phyloP scores from a whole-genome alignment of 2,888 invertebrate species.

The Trilocha varians region DNA sequence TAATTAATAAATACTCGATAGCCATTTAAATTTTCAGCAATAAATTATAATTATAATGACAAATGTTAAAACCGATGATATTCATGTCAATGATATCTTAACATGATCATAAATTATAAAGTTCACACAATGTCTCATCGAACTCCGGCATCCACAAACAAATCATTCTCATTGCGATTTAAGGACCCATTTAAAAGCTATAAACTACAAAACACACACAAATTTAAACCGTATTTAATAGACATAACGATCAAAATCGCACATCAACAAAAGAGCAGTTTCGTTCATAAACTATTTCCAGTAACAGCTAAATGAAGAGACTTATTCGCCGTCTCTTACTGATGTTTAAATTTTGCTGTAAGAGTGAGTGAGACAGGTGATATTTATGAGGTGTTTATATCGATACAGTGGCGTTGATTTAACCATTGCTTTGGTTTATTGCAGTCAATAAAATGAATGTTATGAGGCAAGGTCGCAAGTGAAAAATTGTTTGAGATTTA shows the following conservation, averaged over 20 bases:
- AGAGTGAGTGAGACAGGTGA: conserved; percentile 35
- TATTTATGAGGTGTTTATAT: conserved; percentile 69
- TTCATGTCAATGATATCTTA: conserved; percentile 28
- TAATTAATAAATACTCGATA: too few species aligned
- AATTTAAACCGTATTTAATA: conserved; percentile 20
- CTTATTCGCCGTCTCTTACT: conserved; percentile 32
- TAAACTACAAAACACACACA: conserved; percentile 35
- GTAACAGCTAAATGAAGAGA: conserved; percentile 59
- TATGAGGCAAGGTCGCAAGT: conserved; percentile 71
- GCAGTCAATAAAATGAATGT: conserved; percentile 72
- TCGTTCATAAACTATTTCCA: conserved; percentile 68
- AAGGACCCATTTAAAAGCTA: conserved; percentile 70
- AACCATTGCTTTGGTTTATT: conserved; percentile 72
- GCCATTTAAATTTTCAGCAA: too few species aligned
- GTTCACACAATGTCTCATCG: conserved; percentile 44
- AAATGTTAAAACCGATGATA: conserved; percentile 24
- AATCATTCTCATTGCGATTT: conserved; percentile 69
- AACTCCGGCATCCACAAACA: conserved; percentile 59
- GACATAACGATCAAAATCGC: conserved; percentile 30
- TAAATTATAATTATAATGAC: conserved; percentile 6
- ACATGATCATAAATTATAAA: conserved; percentile 42
- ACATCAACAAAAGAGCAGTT: conserved; percentile 10
- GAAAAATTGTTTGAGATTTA: conserved; percentile 62
- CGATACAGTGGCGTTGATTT: conserved; percentile 69
- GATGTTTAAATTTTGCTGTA: conserved; percentile 10